These are phyloP conservation scores for Campoletis raptor DNA, from an alignment of 2,888 invertebrate species.

Conservation along the genomic window DNA sequence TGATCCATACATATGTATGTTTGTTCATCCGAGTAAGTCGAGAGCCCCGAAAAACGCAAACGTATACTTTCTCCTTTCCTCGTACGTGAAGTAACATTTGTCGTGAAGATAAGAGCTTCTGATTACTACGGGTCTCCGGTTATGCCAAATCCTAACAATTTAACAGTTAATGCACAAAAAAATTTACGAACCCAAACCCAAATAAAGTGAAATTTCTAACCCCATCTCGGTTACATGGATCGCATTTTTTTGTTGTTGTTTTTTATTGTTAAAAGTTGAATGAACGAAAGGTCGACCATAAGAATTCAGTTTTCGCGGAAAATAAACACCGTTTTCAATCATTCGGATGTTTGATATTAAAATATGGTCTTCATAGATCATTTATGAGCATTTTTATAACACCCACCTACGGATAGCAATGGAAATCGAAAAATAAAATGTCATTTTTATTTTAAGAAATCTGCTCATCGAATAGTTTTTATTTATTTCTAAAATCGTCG, in stretches of 20 bases:
- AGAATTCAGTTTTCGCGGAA: background rate
- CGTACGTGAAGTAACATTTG: background rate
- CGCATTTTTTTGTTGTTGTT: background rate
- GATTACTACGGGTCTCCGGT: background rate
- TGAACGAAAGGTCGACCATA: background rate
- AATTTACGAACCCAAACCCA: background rate
- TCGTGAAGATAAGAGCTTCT: constrained; percentile 43
- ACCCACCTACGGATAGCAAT: background rate
- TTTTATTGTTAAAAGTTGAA: background rate
- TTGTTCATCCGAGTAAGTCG: background rate
- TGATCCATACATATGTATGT: background rate
- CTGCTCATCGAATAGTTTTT: background rate
- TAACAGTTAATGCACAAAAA: background rate
- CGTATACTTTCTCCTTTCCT: background rate
- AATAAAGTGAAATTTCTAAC: background rate
- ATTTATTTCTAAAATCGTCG: background rate
- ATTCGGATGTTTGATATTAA: background rate
- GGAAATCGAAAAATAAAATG: background rate
- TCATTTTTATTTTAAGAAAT: background rate
- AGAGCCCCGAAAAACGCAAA: constrained; percentile 34
- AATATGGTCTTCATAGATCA: background rate
- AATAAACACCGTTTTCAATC: too few relatives aligned
- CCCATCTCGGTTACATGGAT: background rate
- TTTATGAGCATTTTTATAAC: background rate
- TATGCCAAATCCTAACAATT: background rate